Evolutionary conservation across 2,888 invertebrate species (phyloP).

Genomic region (Melanophora roralis): DNA sequence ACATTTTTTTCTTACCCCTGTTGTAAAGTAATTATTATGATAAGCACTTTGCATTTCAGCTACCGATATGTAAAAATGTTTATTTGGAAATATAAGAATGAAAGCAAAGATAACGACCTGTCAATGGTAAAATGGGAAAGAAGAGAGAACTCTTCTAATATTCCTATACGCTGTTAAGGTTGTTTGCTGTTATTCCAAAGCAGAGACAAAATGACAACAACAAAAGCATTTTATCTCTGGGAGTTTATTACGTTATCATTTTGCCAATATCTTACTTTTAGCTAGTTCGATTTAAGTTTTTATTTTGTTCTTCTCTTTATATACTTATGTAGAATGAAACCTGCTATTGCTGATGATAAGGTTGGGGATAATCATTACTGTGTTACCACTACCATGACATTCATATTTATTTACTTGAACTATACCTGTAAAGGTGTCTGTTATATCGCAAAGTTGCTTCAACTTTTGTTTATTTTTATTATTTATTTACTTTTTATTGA

Average conservation of each 20-base stretch:
- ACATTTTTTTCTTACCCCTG: no score
- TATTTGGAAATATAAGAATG: no score
- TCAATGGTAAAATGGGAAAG: background rate
- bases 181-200: background rate
- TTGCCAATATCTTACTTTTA: slow-evolving; percentile 48
- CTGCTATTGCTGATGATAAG: background rate
- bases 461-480: slow-evolving; percentile 37
- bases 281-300: slow-evolving; percentile 1
- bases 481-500: slow-evolving; percentile 37
- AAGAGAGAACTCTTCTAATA: background rate
- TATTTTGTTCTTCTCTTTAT: slow-evolving; percentile 2
- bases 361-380: background rate
- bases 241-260: slow-evolving; percentile 52
- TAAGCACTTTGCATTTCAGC: no score
- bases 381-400: background rate
- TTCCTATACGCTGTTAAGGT: background rate
- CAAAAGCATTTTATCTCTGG: slow-evolving; percentile 40
- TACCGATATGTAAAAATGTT: no score
- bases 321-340: no score
- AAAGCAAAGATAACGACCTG: background rate
- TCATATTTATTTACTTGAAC: background rate
- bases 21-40: no score
- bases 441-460: background rate
- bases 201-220: slow-evolving; percentile 23
- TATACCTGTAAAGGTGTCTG: background rate